These are phyloP conservation scores for Siderastrea siderea DNA, from an alignment of 92 coral and sea anemone species.

Conservation along the genomic window DNA sequence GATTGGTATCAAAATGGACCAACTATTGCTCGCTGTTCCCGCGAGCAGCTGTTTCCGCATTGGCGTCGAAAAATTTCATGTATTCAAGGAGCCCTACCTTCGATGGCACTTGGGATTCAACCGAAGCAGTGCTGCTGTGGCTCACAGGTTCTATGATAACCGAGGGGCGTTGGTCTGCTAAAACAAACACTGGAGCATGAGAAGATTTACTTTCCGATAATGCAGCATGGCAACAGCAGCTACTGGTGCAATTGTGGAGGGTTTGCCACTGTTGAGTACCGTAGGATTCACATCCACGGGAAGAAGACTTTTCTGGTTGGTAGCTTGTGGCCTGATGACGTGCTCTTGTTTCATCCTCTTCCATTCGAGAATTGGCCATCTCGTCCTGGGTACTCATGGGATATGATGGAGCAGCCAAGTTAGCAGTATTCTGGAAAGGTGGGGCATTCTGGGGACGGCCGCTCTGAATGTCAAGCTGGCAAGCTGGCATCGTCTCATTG, in stretches of 20 bases:
- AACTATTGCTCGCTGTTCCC: too few species aligned
- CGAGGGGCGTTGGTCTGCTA: slow-evolving; percentile 26
- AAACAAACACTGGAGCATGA: not conserved
- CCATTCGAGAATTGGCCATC: not conserved
- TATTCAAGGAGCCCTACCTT: slow-evolving; percentile 1
- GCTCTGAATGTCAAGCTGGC: too few species aligned
- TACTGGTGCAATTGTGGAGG: not conserved
- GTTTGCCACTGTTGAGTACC: not conserved
- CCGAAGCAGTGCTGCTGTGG: not conserved
- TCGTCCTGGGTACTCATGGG: not conserved
- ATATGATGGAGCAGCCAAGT: not conserved
- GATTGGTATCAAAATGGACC: too few species aligned
- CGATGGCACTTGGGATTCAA: slow-evolving; percentile 25
- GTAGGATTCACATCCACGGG: not conserved
- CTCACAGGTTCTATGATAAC: slow-evolving; percentile 39
- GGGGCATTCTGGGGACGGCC: too few species aligned
- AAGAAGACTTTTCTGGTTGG: not conserved
- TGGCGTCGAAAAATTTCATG: too few species aligned
- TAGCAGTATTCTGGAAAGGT: too few species aligned
- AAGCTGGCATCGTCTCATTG: too few species aligned
- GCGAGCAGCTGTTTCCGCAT: too few species aligned
- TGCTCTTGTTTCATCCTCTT: not conserved
- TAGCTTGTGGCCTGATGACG: not conserved
- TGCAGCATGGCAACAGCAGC: slow-evolving; percentile 21
- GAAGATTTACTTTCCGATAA: not conserved